A percentile compares a stretch with the other conserved stretches of the same genome.
These are phyloP conservation scores for Eriocheir sinensis DNA, from an alignment of 1,140 invertebrate species.

Conservation along the genomic window DNA sequence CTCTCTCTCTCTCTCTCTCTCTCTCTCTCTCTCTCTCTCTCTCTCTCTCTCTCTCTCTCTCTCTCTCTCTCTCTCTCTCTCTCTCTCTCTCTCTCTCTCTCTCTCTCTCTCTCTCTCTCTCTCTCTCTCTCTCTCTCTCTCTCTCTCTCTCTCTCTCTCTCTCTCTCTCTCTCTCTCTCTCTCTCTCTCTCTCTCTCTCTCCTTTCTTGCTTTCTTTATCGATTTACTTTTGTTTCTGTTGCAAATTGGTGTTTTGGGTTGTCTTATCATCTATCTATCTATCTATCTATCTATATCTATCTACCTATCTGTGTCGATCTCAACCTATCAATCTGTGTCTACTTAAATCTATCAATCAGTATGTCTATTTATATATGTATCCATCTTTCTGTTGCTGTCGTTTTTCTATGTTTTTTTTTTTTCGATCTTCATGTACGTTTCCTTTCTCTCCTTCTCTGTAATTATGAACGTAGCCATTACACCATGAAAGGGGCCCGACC, in stretches of 20 bases:
- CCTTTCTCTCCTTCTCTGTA: too few species aligned
- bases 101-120: conserved; percentile 4
- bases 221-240: not conserved
- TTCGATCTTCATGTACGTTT: too few species aligned
- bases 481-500: not conserved
- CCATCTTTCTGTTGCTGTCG: too few species aligned
- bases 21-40: not conserved
- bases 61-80: not conserved
- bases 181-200: not conserved
- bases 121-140: not conserved
- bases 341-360: too few species aligned
- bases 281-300: too few species aligned
- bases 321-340: too few species aligned
- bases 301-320: too few species aligned
- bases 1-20: not conserved
- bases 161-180: not conserved
- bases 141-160: not conserved
- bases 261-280: too few species aligned
- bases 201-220: conserved; percentile 6
- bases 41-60: not conserved
- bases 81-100: conserved; percentile 10
- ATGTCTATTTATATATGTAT: too few species aligned
- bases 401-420: too few species aligned
- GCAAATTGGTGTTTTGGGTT: too few species aligned
- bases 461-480: too few species aligned